These are phyloP conservation scores for Campylomormyrus numenius DNA, from an alignment of 2,113 vertebrate species.

Conservation along the genomic window DNA sequence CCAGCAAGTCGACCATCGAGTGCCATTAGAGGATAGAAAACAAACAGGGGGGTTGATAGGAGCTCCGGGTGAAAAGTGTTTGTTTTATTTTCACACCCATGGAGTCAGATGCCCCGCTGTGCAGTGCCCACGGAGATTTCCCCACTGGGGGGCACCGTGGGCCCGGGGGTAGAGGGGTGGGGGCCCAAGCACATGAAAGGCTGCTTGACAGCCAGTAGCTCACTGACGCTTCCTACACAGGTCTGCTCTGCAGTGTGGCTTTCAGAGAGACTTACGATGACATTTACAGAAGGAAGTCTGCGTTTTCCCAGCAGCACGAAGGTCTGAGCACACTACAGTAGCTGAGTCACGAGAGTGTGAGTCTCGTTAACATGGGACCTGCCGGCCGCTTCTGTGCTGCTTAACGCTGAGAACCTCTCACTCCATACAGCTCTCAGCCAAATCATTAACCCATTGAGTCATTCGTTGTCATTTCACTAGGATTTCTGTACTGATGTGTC, in stretches of 20 bases:
- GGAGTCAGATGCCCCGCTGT: neutral
- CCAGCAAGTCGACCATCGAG: too few relatives aligned
- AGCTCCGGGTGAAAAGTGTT: neutral
- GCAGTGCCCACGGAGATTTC: neutral
- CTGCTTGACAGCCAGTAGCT: neutral
- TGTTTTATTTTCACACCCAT: neutral
- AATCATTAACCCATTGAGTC: neutral
- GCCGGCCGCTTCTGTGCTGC: neutral
- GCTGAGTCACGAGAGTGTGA: neutral
- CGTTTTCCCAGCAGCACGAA: neutral
- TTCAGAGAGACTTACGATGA: neutral
- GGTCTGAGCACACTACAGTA: neutral
- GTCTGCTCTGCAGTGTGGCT: neutral
- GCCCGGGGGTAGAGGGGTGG: neutral
- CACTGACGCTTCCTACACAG: neutral
- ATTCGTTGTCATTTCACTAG: neutral
- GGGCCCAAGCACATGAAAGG: neutral
- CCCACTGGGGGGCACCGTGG: neutral
- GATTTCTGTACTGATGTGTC: neutral
- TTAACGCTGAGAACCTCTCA: neutral
- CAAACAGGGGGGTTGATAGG: slow-evolving; percentile 17
- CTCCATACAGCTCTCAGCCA: neutral
- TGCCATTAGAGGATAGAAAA: slow-evolving; percentile 5
- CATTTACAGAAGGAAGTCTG: neutral
- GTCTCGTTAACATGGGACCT: neutral